phyloP scores from a whole-genome alignment of 2,888 invertebrate species.

The Frankliniella fusca region DNA sequence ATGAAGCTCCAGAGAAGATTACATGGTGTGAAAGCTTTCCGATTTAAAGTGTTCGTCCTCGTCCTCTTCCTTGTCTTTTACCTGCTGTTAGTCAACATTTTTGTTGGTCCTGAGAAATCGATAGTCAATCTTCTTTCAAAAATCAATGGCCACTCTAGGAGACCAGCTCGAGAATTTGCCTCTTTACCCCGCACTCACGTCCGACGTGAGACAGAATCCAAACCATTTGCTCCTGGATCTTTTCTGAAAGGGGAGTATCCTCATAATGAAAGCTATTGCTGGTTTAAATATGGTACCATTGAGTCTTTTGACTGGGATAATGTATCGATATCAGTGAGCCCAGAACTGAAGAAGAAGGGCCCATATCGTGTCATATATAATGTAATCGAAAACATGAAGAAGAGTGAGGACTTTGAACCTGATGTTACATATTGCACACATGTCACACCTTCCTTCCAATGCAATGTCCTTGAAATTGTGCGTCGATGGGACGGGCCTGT shows the following conservation, averaged over 20 bases:
- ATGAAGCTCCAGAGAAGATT: constrained; percentile 9
- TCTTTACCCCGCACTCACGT: neutral
- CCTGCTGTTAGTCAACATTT: neutral
- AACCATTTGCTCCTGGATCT: constrained; percentile 41
- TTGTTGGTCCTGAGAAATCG: constrained; percentile 1
- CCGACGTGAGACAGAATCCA: neutral
- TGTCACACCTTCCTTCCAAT: constrained; percentile 66
- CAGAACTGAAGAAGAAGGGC: constrained; percentile 57
- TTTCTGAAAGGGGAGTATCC: constrained; percentile 43
- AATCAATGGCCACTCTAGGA: neutral
- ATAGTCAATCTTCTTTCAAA: neutral
- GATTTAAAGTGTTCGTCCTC: constrained; percentile 6
- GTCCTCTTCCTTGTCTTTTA: constrained; percentile 3
- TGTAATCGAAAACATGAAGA: constrained; percentile 52
- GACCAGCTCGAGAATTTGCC: neutral
- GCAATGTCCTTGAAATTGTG: constrained; percentile 63
- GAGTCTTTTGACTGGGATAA: constrained; percentile 52
- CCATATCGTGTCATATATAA: constrained; percentile 61
- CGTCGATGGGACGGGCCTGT: constrained; percentile 67
- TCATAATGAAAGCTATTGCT: constrained; percentile 55
- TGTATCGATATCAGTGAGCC: constrained; percentile 51
- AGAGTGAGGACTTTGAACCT: constrained; percentile 45
- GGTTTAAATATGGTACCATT: constrained; percentile 59
- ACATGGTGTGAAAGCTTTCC: constrained; percentile 1
- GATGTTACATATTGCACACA: constrained; percentile 68